Evolutionary conservation across 2,797 vertebrate genomes (phyloP), one percentile per base, ranked within the genome.

Genomic region (Crypturellus tataupa): DNA sequence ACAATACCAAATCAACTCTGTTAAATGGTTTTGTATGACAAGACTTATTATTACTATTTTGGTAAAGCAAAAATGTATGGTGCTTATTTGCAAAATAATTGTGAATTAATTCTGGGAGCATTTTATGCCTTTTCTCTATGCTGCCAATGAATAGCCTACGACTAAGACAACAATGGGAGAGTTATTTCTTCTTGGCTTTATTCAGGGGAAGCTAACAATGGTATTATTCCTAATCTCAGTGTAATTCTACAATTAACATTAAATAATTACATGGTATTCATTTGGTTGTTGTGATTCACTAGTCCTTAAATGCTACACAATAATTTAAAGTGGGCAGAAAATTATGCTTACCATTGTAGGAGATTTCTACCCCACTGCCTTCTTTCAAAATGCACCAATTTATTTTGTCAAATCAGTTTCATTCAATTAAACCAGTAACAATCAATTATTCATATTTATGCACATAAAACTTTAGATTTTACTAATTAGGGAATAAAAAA

Each of bases 1-100:
- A 91, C 29, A 96, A 88, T 84, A 87, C 3, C 73, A 95, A 96
- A 96, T 92, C 73, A 96, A 56, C 31, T 35, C 8, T 78, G n/a
- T 71, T 91, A 94, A 89, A 91, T 51, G 68, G 29, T 84, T 95
- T 78, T 94, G n/a, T 82, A 42, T 58, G 18, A 75, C 39, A 93
- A 94, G 64, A 89, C 10, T 85, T 94, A 92, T 70, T 21, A 8
- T 29, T n/a, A 76, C 33, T 83, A 49, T 82, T 94, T 93, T 13
- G 20, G 16, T 63, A 44, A 63, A 83, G 12, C 12, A 87, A 93
- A 96, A 94, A 65, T 83, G 2, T 9, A 13, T 31, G 23, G 14
- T 93, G 59, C 4, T 72, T 89, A 62, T 97, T 97, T 90, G 56
- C 37, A 80, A 33, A 51, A 55, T 68, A 94, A 40, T 44, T 71